Evolutionary conservation across 2,888 invertebrate species (phyloP).

Genomic region (Ypsolopha sequella): DNA sequence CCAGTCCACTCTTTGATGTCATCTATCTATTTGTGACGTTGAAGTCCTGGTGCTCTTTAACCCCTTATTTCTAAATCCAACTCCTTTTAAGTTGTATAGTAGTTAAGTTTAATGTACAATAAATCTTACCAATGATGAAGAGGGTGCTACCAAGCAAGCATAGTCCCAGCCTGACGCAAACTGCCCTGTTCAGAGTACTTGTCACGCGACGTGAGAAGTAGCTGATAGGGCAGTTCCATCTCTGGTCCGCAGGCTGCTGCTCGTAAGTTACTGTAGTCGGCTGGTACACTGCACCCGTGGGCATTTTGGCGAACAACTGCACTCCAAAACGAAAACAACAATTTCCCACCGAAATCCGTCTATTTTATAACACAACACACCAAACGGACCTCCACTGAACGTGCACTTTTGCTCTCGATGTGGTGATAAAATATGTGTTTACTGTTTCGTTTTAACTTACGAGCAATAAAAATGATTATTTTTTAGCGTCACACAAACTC

Average conservation of each 20-base stretch:
- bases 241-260: slow-evolving; percentile 67
- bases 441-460: neutral
- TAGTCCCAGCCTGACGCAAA: slow-evolving; percentile 50
- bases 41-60: too few relatives aligned
- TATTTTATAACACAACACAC: neutral
- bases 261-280: slow-evolving; percentile 84
- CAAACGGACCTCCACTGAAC: neutral
- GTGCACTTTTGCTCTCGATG: neutral
- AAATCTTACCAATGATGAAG: slow-evolving; percentile 49
- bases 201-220: slow-evolving; percentile 63
- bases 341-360: neutral
- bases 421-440: neutral
- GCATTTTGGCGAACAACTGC: slow-evolving; percentile 58
- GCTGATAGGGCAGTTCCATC: slow-evolving; percentile 70
- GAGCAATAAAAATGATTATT: neutral
- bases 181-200: slow-evolving; percentile 53
- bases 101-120: neutral
- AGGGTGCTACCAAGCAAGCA: slow-evolving; percentile 54
- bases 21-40: too few relatives aligned
- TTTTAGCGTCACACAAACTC: neutral
- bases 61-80: too few relatives aligned
- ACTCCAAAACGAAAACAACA: slow-evolving; percentile 12
- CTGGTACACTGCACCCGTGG: slow-evolving; percentile 81
- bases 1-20: too few relatives aligned
- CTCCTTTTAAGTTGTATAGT: too few relatives aligned